These are phyloP conservation scores for Drosophila carrolli DNA, from an alignment of 1,140 invertebrate species.

Conservation along the genomic window DNA sequence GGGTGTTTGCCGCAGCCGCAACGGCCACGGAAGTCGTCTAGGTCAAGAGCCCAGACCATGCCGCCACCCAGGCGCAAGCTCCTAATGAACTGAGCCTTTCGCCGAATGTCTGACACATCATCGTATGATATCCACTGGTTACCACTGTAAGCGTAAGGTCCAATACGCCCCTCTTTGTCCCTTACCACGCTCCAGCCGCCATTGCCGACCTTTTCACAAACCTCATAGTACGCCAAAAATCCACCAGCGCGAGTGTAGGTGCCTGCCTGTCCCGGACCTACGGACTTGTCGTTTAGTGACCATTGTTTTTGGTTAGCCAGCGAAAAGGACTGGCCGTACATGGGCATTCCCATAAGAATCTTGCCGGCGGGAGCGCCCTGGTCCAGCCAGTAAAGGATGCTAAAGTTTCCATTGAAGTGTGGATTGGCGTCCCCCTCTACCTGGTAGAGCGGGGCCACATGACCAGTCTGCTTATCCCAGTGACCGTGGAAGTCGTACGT, in stretches of 20 bases:
- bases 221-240: slow-evolving; percentile 94
- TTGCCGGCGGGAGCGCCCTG: slow-evolving; percentile 91
- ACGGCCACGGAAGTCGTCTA: slow-evolving; percentile 90
- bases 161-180: slow-evolving; percentile 88
- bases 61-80: slow-evolving; percentile 89
- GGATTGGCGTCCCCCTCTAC: slow-evolving; percentile 89
- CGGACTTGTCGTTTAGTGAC: slow-evolving; percentile 89
- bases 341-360: slow-evolving; percentile 92
- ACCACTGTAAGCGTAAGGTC: slow-evolving; percentile 89
- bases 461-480: slow-evolving; percentile 95
- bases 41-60: slow-evolving; percentile 91
- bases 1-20: slow-evolving; percentile 88
- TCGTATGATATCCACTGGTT: slow-evolving; percentile 94
- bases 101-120: slow-evolving; percentile 88
- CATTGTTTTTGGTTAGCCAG: slow-evolving; percentile 87
- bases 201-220: slow-evolving; percentile 87
- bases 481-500: slow-evolving; percentile 95
- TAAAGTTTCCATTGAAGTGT: slow-evolving; percentile 93
- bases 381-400: slow-evolving; percentile 92
- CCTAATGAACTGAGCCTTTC: slow-evolving; percentile 87
- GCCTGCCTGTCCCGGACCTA: slow-evolving; percentile 91
- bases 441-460: slow-evolving; percentile 92
- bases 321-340: slow-evolving; percentile 94
- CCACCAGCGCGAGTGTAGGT: slow-evolving; percentile 92
- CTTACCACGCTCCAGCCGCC: slow-evolving; percentile 88